Base-by-base conservation (phyloP, 2,797 vertebrate genomes). In the Prunella strophiata region DNA sequence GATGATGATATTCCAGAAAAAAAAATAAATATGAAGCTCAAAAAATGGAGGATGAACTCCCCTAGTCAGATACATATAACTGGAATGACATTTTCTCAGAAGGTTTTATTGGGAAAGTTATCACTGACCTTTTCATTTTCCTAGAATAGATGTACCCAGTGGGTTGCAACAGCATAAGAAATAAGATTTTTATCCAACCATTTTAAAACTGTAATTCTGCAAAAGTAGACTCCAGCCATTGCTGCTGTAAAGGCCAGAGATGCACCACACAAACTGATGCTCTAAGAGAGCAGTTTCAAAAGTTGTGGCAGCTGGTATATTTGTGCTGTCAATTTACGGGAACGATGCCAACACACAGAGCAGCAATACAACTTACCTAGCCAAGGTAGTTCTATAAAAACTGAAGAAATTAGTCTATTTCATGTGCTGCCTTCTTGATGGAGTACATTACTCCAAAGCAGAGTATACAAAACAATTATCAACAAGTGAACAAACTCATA, bases 101-200 rank as follows among this genome's bases (percentile, higher is more conserved):
- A 88, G 11, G n/a, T 83, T 91, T 94, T 91, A 94, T 91, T 68
- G 90, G 85, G 85, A 95, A 94, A 88, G 88, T 84, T 91, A 93
- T 48, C 82, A 90, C 54, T 94, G 96, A 95, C 92, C 95, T 96
- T 95, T 96, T 95, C 91, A 94, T 94, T 93, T 95, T 93, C 85
- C 76, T 91, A 76, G 83, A 93, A 93, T 11, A 96, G 94, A 91
- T 58, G 57, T 72, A 94, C 85, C 51, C 80, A 94, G 83, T 91
- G 48, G 91, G 66, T 58, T 96, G 79, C 70, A 96, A 89, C 63
- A 84, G 91, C 77, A 84, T 95, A 96, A 90, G 79, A 94, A 95
- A 71, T 65, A 93, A 86, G 88, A 86, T 72, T 96, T 96, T 94
- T 94, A 77, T 70, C 65, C 74, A 78, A 50, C 38, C 70, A 81